phyloP scores from a whole-genome alignment of 2,888 invertebrate species.

The Blastobasis adustella region DNA sequence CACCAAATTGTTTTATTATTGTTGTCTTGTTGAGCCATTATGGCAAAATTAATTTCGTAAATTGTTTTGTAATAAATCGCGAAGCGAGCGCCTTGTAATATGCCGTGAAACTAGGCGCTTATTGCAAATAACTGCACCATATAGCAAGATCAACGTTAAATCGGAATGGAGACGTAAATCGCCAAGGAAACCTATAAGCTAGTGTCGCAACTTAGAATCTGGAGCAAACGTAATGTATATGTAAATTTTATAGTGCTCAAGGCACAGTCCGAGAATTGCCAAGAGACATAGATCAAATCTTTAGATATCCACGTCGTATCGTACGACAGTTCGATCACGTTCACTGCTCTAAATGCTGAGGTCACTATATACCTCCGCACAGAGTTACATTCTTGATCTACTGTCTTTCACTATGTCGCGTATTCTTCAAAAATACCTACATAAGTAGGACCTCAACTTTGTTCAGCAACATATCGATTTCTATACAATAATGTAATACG shows the following conservation, averaged over 20 bases:
- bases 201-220: conserved; percentile 48
- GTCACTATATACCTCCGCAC: conserved; percentile 7
- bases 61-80: no score
- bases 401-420: no score
- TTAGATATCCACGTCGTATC: conserved; percentile 21
- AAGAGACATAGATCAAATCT: conserved; percentile 35
- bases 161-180: conserved; percentile 44
- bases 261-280: conserved; percentile 36
- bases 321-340: conserved; percentile 18
- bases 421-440: no score
- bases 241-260: conserved; percentile 47
- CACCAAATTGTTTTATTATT: no score
- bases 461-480: background rate
- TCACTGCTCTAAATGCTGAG: conserved; percentile 16
- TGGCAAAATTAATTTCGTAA: no score
- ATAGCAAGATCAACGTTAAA: conserved; percentile 29
- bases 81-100: background rate
- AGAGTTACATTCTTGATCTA: no score
- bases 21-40: no score
- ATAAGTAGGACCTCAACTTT: background rate
- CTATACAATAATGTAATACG: background rate
- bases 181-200: conserved; percentile 38
- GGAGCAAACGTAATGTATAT: conserved; percentile 54
- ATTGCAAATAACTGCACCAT: conserved; percentile 21
- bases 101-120: conserved; percentile 18